Conservation (phyloP, 2,797 vertebrate species). For the Sebastes matsubarae region DNA sequence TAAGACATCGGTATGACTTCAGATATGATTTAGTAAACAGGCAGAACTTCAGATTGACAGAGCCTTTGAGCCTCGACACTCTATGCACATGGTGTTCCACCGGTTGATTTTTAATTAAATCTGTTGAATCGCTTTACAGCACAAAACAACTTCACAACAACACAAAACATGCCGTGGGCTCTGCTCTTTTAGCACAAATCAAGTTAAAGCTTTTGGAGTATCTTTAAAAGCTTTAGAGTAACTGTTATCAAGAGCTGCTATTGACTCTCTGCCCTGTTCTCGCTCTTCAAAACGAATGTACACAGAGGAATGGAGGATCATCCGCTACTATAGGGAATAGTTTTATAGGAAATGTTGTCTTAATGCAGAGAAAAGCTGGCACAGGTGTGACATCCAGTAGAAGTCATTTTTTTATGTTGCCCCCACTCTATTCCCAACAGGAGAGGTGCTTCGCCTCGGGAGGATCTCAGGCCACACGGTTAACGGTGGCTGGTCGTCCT, state of each 20-base stretch:
- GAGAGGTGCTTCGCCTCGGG: constrained; percentile 91
- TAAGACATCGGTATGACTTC: not conserved
- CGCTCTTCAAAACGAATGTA: constrained; percentile 38
- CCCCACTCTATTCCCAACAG: constrained; percentile 54
- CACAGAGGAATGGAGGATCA: not conserved
- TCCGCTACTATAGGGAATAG: not conserved
- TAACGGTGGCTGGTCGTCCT: constrained; percentile 93
- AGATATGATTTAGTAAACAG: not conserved
- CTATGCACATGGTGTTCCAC: not conserved
- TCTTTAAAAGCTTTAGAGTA: constrained; percentile 10
- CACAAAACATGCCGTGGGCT: not conserved
- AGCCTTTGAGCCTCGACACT: not conserved
- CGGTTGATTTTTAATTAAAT: not conserved
- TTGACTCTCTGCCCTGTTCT: constrained; percentile 39
- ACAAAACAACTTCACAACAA: constrained; percentile 8
- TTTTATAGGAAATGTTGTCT: not conserved
- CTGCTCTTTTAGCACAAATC: constrained; percentile 34
- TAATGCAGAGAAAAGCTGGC: not conserved
- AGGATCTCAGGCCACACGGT: constrained; percentile 88
- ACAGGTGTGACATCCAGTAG: not conserved
- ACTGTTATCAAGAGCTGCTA: constrained; percentile 31
- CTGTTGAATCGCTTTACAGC: constrained; percentile 8
- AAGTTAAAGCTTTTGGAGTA: constrained; percentile 31
- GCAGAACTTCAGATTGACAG: not conserved
- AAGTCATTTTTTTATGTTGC: not conserved